A percentile compares a stretch with the other conserved stretches of the same genome.
These are phyloP conservation scores for Hypsopygia costalis DNA, from an alignment of 2,888 invertebrate genomes.

Conservation along the genomic window DNA sequence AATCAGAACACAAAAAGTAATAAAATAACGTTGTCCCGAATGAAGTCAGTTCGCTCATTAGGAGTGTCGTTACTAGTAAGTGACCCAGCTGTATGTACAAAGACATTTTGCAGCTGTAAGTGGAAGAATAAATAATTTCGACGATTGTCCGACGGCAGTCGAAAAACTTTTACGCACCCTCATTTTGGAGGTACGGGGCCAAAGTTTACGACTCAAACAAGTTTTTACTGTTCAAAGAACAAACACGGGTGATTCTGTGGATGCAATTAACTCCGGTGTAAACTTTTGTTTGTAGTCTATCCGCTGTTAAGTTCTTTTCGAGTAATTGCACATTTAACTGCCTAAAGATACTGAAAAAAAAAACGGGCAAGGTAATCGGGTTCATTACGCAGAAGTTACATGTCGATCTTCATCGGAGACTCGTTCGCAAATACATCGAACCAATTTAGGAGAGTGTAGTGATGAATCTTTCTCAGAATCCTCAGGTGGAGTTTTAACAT, in stretches of 20 bases:
- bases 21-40: not conserved
- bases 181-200: constrained; percentile 23
- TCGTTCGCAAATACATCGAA: no score
- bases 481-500: no score
- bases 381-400: not conserved
- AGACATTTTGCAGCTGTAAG: not conserved
- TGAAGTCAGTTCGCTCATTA: not conserved
- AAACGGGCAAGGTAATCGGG: not conserved
- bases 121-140: constrained; percentile 1
- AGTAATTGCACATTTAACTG: constrained; percentile 21
- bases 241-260: constrained; percentile 31
- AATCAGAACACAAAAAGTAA: not conserved
- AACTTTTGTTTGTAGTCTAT: constrained; percentile 32
- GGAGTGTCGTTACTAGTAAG: not conserved
- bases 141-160: not conserved
- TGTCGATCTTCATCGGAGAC: no score
- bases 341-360: not conserved
- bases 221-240: constrained; percentile 39
- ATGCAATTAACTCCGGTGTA: constrained; percentile 42
- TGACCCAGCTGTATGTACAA: constrained; percentile 1
- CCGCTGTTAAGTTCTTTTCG: constrained; percentile 25
- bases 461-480: no score
- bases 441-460: no score
- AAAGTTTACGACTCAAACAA: constrained; percentile 36
- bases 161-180: constrained; percentile 11